Evolutionary conservation across 2,113 vertebrate genomes (phyloP).

Genomic region (Archilochus colubris): DNA sequence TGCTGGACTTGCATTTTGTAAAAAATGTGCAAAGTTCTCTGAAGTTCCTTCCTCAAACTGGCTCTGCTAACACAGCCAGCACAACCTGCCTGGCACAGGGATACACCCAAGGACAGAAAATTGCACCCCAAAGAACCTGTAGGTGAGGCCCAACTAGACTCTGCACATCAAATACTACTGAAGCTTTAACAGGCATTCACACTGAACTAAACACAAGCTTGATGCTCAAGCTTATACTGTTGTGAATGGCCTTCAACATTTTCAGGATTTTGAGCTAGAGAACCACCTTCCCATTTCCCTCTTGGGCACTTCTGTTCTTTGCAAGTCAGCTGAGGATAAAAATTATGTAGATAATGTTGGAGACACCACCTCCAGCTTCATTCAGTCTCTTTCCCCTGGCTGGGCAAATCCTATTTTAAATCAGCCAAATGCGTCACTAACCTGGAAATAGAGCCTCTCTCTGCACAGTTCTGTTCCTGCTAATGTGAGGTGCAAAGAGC

Average conservation of each 20-base stretch:
- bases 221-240: background rate
- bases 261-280: background rate
- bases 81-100: background rate
- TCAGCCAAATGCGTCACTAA: slow-evolving; percentile 18
- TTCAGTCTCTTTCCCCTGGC: background rate
- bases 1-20: background rate
- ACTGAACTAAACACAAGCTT: background rate
- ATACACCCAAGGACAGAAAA: background rate
- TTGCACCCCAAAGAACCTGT: background rate
- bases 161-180: background rate
- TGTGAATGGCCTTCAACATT: background rate
- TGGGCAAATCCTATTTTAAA: slow-evolving; percentile 26
- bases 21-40: background rate
- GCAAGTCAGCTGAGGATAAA: background rate
- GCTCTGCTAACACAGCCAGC: background rate
- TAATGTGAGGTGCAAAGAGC: background rate
- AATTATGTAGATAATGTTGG: background rate
- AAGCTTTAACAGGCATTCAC: background rate
- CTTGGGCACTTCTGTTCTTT: background rate
- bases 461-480: slow-evolving; percentile 20
- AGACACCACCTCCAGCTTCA: slow-evolving; percentile 31
- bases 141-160: background rate
- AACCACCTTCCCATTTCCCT: background rate
- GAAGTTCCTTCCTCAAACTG: background rate
- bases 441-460: slow-evolving; percentile 2